Evolutionary conservation across 2,113 vertebrate species (phyloP).

Genomic region (Erythrocebus patas): DNA sequence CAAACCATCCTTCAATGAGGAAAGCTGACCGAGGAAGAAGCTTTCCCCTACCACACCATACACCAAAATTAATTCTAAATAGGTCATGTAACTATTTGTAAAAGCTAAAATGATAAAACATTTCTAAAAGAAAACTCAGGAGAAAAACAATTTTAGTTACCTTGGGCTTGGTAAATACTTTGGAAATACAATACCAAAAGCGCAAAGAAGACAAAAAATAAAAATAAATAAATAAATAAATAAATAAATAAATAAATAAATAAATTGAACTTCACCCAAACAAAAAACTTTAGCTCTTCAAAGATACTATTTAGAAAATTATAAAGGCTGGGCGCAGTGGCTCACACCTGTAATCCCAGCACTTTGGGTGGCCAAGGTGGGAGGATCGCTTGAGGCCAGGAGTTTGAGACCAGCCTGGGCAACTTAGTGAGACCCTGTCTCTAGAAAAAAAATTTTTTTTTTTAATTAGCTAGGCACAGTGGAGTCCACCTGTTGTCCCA

Average conservation of each 20-base stretch:
- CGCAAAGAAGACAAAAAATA: neutral
- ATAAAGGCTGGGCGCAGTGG: neutral
- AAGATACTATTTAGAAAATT: neutral
- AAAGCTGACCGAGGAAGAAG: no score
- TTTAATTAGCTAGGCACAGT: no score
- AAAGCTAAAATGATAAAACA: neutral
- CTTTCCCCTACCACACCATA: no score
- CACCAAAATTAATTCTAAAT: neutral
- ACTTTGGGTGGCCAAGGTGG: neutral
- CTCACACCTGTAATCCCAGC: neutral
- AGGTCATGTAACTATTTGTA: neutral
- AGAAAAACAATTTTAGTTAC: neutral
- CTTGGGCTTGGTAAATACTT: neutral
- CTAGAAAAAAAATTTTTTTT: neutral
- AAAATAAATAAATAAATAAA: neutral
- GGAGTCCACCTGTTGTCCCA: no score
- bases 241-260: neutral
- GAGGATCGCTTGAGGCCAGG: neutral
- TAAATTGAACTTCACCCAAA: neutral
- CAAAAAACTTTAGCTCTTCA: neutral
- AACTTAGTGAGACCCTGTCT: neutral
- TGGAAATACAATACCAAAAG: neutral
- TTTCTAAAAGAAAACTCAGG: neutral
- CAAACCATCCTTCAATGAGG: no score
- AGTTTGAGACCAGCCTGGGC: no score